Conservation (phyloP, 2,797 vertebrate species). For the Acrossocheilus wenchowensis region DNA sequence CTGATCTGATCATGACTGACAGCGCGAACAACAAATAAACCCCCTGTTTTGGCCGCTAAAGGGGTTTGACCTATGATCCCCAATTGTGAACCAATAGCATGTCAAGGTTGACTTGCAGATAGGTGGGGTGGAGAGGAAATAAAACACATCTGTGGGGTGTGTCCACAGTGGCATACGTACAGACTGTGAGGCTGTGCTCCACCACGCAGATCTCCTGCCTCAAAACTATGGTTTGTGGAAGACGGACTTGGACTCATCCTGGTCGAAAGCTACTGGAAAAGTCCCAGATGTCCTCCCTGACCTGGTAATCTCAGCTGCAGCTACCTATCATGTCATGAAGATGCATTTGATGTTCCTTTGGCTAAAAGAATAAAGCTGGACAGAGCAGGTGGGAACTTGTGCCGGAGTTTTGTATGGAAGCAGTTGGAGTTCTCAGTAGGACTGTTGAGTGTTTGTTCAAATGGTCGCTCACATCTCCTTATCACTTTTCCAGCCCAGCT, state of each 20-base stretch:
- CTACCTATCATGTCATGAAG: neutral
- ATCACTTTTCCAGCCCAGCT: constrained; percentile 99
- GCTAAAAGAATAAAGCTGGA: constrained; percentile 21
- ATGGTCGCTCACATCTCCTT: constrained; percentile 89
- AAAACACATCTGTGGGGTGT: constrained; percentile 83
- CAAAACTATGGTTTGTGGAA: constrained; percentile 14
- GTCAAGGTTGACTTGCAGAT: constrained; percentile 60
- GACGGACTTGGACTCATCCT: constrained; percentile 11
- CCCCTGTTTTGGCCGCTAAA: constrained; percentile 58
- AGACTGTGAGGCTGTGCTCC: neutral
- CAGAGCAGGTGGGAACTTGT: constrained; percentile 38
- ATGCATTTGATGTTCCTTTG: neutral
- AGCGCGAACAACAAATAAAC: constrained; percentile 68
- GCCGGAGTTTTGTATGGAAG: neutral
- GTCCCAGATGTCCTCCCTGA: neutral
- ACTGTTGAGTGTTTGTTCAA: constrained; percentile 51
- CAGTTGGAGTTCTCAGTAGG: constrained; percentile 34
- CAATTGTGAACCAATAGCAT: constrained; percentile 70
- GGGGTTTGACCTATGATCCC: constrained; percentile 70
- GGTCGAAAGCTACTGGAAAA: constrained; percentile 4
- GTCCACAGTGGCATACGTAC: constrained; percentile 73
- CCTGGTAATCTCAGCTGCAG: neutral
- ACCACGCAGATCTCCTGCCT: constrained; percentile 7
- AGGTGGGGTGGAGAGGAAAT: constrained; percentile 79
- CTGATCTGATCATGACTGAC: constrained; percentile 70